Base-by-base conservation (phyloP, 2,113 vertebrate species). In the Dromiciops gliroides region DNA sequence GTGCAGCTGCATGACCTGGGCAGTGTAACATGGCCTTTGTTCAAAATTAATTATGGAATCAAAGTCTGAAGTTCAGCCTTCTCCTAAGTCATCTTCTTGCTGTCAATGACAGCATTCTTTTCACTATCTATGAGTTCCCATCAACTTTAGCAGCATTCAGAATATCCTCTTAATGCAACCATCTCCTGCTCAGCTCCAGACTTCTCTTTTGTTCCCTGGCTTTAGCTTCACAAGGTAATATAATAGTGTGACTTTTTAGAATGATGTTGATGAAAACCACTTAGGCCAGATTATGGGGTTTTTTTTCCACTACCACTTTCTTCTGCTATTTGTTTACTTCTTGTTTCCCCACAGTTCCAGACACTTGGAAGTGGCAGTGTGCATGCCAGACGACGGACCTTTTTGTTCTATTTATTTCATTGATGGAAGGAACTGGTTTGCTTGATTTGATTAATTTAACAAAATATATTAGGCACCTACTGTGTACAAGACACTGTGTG, bases 331-430 rank as follows among this genome's bases (percentile, higher is more conserved):
- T 91, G 60, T 50, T 75, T 48, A 56, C 52, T 50, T 53, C 95
- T 94, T 92, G 83, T 37, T 94, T 94, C 75, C 75, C 90, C 26
- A 91, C 44, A 51, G 2, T 51, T 50, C 92, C 90, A n/a, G 50
- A 88, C 51, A 91, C 48, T 52, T 56, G 48, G 26, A 92, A 49
- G 37, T 75, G 11, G 48, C 3, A 12, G 51, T n/a, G 44, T 9
- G 23, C 44, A 2, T 52, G 47, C 48, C 50, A 88, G 51, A 51
- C 31, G 67, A 83, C 51, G 90, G 90, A 37, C 60, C 2, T 0
- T 83, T 44, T 75, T 75, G 47, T 5, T 51, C 28, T 50, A 22
- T 25, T 95, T 94, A 88, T 91, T 95, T 93, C 83, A 90, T 90
- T 88, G 60, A 95, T 56, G 50, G 51, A 51, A 92, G 95, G 44